phyloP scores from a whole-genome alignment of 2,113 vertebrate genomes.

The Tyto alba region DNA sequence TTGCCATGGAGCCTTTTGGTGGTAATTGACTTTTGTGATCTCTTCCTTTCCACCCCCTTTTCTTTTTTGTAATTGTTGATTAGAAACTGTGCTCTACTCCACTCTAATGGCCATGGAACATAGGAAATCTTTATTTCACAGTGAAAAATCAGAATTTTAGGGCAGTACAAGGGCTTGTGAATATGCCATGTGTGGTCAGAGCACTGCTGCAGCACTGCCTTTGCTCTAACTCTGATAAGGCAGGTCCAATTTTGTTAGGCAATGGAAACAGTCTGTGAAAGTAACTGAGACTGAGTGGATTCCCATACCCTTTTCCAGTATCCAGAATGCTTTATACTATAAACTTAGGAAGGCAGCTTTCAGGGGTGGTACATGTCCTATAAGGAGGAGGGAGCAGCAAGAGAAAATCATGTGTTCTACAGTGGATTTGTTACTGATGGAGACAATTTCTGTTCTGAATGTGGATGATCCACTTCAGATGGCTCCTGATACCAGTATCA shows the following conservation, averaged over 20 bases:
- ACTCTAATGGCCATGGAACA: neutral
- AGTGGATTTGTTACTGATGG: neutral
- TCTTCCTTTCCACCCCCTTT: neutral
- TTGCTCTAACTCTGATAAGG: neutral
- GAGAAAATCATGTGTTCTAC: neutral
- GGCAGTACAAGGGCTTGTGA: neutral
- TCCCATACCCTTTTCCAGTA: neutral
- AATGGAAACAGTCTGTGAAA: neutral
- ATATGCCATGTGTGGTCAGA: neutral
- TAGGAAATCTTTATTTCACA: neutral
- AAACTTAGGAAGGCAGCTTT: neutral
- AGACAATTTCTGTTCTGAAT: neutral
- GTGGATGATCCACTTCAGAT: neutral
- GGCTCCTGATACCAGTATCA: neutral
- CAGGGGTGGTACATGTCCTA: neutral
- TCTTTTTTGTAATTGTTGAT: neutral
- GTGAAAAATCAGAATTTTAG: neutral
- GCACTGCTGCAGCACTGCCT: neutral
- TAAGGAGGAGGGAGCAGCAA: neutral
- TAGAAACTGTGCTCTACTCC: neutral
- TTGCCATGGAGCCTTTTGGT: slow-evolving; percentile 6
- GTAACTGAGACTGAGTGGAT: neutral
- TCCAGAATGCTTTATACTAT: neutral
- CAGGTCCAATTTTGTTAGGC: neutral
- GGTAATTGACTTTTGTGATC: slow-evolving; percentile 13